Percentiles rank a stretch among this genome's conserved stretches.
Conservation (phyloP, 2,797 vertebrate genomes). For the Microcaecilia unicolor region DNA sequence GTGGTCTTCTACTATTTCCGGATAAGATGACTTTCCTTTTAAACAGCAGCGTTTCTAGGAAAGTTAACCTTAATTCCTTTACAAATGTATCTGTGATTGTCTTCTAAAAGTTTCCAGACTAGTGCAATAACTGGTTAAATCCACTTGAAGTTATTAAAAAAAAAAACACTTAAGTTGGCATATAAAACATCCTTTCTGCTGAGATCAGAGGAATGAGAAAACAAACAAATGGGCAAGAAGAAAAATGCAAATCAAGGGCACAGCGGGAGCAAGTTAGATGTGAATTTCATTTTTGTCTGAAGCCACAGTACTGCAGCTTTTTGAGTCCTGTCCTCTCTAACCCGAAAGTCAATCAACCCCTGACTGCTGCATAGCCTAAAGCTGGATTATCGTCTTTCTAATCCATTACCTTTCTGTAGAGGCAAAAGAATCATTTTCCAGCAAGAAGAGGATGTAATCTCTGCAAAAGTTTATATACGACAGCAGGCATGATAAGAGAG, state of each 20-base stretch:
- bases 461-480: conserved; percentile 13
- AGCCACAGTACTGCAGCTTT: neutral
- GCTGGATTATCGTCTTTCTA: conserved; percentile 4
- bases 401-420: neutral
- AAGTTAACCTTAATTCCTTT: neutral
- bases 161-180: neutral
- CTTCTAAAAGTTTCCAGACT: conserved; percentile 10
- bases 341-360: conserved; percentile 11
- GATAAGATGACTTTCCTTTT: accelerated
- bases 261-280: neutral
- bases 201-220: neutral
- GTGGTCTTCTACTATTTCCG: neutral
- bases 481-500: neutral
- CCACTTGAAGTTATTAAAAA: too few relatives aligned
- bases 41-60: neutral
- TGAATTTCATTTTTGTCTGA: conserved; percentile 30
- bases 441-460: neutral
- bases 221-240: conserved; percentile 18
- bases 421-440: neutral
- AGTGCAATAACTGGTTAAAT: neutral
- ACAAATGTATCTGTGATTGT: conserved; percentile 2
- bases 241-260: neutral
- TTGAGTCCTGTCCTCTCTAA: conserved; percentile 7
- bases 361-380: conserved; percentile 5
- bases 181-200: neutral